Evolutionary conservation across 1,140 invertebrate genomes (phyloP), one percentile per base, ranked within the genome.

Genomic region (Steinernema khuongi): DNA sequence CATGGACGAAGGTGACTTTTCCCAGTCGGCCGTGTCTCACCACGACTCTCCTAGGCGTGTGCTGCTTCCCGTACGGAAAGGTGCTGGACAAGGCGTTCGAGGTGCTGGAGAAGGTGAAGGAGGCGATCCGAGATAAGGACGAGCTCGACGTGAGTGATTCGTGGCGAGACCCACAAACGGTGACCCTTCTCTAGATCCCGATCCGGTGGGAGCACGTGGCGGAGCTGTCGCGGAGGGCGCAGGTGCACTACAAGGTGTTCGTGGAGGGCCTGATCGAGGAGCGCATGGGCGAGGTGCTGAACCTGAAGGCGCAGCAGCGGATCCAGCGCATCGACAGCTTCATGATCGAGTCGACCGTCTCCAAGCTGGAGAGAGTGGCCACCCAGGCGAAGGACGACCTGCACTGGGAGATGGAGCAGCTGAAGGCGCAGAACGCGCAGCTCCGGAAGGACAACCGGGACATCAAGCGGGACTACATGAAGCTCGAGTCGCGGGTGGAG

Each of bases 51-150:
- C 70, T 44, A 81, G 81, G 83, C 29, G 80, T 84, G 32, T 75
- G 82, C 22, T 84, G 83, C 67, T 84, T 84, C 67, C 83, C 83
- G 0, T 84, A 84, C 71, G 83, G 83, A n/a, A 67, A 75, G 1
- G 69, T 84, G 41, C 74, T 84, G 14, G 83, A 84, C 71, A 76
- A 80, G 71, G 70, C 79, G 11, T 82, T 82, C 31, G 41, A 70
- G 19, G 71, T 84, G 67, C 68, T 84, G 26, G 73, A 76, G 41
- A 66, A 33, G 67, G 76, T 84, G 17, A 81, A 85, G 41, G 36
- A 41, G 31, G 74, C 80, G 50, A 74, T 84, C 1, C 31, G 71
- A 22, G 67, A 68, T 67, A 31, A 31, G 14, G 79, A 82, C 31
- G 41, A 32, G 18, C 18, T 31, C 66, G 67, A 22, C 33, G 71